Evolutionary conservation across 2,888 invertebrate genomes (phyloP), one percentile per base, ranked within the genome.

Genomic region (Pachycephus smyrnensis): DNA sequence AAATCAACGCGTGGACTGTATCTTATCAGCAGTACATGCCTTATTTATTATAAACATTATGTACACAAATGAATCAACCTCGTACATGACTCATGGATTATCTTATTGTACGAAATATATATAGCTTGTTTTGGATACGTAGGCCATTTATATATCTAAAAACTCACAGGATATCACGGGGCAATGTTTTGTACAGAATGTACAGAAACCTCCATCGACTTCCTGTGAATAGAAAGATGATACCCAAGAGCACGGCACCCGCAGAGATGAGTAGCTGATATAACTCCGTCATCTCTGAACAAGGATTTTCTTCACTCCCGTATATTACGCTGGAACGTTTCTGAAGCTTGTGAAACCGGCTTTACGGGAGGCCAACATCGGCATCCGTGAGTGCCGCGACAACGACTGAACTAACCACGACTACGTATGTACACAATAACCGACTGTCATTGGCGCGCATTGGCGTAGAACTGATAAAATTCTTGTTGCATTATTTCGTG

Each of bases 111-210:
- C 55, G 23, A 40, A 23, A 9, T 55, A 35, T 3, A 35, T 4
- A 35, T 4, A 9, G 23, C 9, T 55, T 55, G 55, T 23, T 55
- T 55, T 55, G 6, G 0, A 23, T 23, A 55, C 23, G 23, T 55
- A 55, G 15, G 23, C 2, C 55, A 6, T 23, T 55, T 23, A 55
- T 23, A 55, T 23, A 23, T 1, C 1, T 55, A 55, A 55, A 23
- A 55, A 94, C 95, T 95, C 91, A 95, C 95, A 93, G 93, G 86
- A 93, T 82, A 91, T 95, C 95, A 88, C 95, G 92, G 35, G 94
- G 94, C 76, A 95, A 90, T 69, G 95, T 95, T 91, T 93, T 94
- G 91, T 93, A 92, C 82, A 95, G 92, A 84, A 95, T 93, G 89
- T 94, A 94, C 87, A 95, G 92, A 90, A 93, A 90, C 82, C 92